Evolutionary conservation across 1,140 invertebrate genomes (phyloP), one percentile per base, ranked within the genome.

Genomic region (Diorhabda elongata): DNA sequence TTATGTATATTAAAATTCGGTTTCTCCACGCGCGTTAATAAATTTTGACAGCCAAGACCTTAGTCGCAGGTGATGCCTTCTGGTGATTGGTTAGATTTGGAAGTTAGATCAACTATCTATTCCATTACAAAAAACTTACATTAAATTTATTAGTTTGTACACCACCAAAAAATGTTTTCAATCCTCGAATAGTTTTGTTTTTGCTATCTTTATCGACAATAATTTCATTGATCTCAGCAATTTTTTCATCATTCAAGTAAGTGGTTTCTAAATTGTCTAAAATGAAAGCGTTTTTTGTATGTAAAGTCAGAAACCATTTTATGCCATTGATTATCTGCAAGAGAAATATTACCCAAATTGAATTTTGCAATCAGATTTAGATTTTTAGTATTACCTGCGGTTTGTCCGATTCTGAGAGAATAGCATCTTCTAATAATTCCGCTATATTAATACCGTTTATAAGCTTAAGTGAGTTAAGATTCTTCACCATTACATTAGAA

Each of bases 131-230:
- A 44, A 45, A 44, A 66, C 67, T 64, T 72, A 77, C 75, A 26
- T 71, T 8, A 44, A 78, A 62, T 67, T 64, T 70, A 6, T 77
- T 68, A 41, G 71, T 70, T 73, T 78, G 67, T 5, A 79, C 58
- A 5, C 78, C 77, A 8, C 61, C 70, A 68, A 75, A 77, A 66
- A 80, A 79, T 6, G 71, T 75, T 71, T 80, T 80, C 43, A 64
- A 68, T 42, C 79, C 79, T 42, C 62, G 67, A 3, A 56, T 45
- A 7, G 64, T 66, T 5, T 71, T 68, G 42, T 69, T n/a, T 44
- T 72, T 52, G 42, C 57, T 9, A 61, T 75, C 69, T 71, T 75
- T 72, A 45, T 43, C 6, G 5, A 80, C 68, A 45, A 79, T 75
- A 45, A 58, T 70, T 1, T 69, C 26, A 45, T 76, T 67, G 4